phyloP scores from a whole-genome alignment of 2,113 vertebrate genomes.

The Antechinus flavipes region DNA sequence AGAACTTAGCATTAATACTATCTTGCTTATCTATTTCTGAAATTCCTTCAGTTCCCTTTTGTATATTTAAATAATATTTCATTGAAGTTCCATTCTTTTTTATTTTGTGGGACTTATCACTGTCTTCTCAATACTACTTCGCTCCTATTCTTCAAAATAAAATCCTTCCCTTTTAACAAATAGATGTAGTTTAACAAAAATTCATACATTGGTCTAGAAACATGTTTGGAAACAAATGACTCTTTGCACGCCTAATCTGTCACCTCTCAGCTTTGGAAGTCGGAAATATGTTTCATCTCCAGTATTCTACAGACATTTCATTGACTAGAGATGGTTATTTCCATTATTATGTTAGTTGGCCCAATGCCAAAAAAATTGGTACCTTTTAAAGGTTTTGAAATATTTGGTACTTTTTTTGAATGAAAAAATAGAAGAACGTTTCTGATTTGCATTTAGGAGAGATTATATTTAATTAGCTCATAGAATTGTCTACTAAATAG shows the following conservation, averaged over 20 bases:
- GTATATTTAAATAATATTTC: not conserved
- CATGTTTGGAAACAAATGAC: not conserved
- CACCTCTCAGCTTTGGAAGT: not conserved
- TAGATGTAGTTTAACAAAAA: not conserved
- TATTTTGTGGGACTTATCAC: not conserved
- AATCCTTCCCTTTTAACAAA: not conserved
- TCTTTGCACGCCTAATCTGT: not conserved
- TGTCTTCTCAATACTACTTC: not conserved
- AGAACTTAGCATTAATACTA: not conserved
- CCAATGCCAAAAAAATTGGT: not conserved
- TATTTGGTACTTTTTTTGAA: not conserved
- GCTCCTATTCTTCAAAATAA: not conserved
- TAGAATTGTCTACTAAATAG: not conserved
- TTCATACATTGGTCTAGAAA: not conserved
- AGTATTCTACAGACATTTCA: not conserved
- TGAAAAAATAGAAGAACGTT: not conserved
- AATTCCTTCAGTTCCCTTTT: not conserved
- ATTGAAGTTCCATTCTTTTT: not conserved
- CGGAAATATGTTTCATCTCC: not conserved
- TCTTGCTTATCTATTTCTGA: not conserved
- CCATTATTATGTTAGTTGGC: not conserved
- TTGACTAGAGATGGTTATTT: slow-evolving; percentile 32
- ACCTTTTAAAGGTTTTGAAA: not conserved
- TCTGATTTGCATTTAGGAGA: not conserved
- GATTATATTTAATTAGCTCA: slow-evolving; percentile 9